Conservation (phyloP, 2,797 vertebrate species). For the Chelmon rostratus region DNA sequence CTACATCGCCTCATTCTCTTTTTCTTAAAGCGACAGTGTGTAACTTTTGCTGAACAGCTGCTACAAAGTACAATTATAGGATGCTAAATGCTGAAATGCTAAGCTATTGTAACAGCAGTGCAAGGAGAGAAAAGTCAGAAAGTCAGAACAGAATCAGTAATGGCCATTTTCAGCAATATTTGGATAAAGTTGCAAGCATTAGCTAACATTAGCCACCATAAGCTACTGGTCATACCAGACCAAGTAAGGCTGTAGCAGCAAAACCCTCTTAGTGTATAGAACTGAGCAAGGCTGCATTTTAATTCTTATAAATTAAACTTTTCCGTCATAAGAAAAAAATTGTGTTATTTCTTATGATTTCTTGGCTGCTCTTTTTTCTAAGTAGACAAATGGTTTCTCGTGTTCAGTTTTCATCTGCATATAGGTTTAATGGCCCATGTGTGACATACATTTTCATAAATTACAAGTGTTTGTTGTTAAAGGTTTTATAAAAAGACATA, state of each 20-base stretch:
- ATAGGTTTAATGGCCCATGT: not conserved
- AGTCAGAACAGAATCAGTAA: not conserved
- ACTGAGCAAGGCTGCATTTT: not conserved
- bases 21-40: not conserved
- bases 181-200: not conserved
- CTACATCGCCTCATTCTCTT: not conserved
- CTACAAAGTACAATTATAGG: not conserved
- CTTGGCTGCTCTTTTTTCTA: not conserved
- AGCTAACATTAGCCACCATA: not conserved
- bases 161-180: not conserved
- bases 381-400: not conserved
- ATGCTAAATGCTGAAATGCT: not conserved
- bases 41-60: not conserved
- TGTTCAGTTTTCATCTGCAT: not conserved
- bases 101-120: not conserved
- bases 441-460: not conserved
- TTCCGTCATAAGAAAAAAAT: not conserved
- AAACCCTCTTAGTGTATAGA: not conserved
- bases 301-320: not conserved
- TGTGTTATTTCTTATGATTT: not conserved
- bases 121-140: not conserved
- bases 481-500: not conserved
- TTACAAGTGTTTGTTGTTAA: not conserved
- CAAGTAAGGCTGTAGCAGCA: not conserved
- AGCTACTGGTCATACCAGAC: not conserved